Conservation (phyloP, 2,888 invertebrate species). For the Siphlonurus alternatus region DNA sequence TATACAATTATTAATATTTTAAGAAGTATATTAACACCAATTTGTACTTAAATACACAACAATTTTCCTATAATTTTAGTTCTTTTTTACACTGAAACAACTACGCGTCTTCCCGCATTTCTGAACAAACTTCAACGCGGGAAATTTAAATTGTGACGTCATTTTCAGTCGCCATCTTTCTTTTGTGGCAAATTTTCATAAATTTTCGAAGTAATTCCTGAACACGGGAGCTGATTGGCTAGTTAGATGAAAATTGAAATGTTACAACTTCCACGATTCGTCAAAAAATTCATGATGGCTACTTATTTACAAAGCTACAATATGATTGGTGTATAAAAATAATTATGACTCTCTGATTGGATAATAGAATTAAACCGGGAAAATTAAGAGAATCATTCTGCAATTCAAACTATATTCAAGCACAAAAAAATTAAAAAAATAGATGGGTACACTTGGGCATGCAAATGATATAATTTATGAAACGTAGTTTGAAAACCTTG, state of each 20-base stretch:
- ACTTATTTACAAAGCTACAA: background rate
- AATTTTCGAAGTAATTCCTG: background rate
- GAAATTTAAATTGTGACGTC: background rate
- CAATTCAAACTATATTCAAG: no score
- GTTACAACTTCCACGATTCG: background rate
- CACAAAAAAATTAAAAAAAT: no score
- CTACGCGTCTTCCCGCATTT: background rate
- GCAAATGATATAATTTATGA: no score
- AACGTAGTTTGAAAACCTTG: no score
- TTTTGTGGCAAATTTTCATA: background rate
- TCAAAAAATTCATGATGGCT: background rate
- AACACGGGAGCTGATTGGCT: background rate
- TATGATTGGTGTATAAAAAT: background rate
- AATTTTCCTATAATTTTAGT: background rate
- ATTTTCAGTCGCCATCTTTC: background rate
- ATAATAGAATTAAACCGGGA: background rate
- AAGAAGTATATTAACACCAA: background rate
- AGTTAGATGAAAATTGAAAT: background rate
- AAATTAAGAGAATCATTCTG: no score
- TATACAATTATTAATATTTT: background rate
- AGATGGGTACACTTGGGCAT: no score
- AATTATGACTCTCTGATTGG: background rate
- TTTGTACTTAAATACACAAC: background rate
- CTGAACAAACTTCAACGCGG: background rate
- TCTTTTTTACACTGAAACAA: background rate